Base-by-base conservation (phyloP, 2,113 vertebrate genomes). In the Brachypodius melanocephalos region DNA sequence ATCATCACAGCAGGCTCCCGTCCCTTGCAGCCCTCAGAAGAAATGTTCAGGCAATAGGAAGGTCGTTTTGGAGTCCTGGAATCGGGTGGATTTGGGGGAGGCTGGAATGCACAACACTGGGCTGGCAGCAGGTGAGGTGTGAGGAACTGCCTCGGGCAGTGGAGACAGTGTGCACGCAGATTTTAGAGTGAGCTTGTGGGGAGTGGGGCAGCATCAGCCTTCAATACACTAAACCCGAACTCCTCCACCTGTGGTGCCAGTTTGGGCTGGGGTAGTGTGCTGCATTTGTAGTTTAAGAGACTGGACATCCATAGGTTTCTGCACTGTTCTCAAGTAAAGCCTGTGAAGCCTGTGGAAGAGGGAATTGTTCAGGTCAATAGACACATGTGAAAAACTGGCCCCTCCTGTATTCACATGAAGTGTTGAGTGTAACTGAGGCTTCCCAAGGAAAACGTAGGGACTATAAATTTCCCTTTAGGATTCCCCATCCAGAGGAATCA, bases 91-190 rank as follows among this genome's bases (percentile, higher is more conserved):
- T 29, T 18, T 38, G 38, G 28, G n/a, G 7, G n/a, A 34, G 18
- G 7, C 2, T 0, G 29, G 51, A 77, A 45, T 32, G 29, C 9
- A 22, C 19, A 34, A 6, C 4, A 0, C 3, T 14, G 51, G 51
- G 51, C 57, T 87, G 84, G 73, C 73, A 86, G 68, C 6, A 6
- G 46, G 46, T 34, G 76, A 48, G 84, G 72, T 61, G 75, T 29
- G 61, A 93, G 29, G 76, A 96, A 26, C 51, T 81, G 72, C 87
- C 55, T 6, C 0, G 8, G 65, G 69, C 65, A 24, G 11, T 1
- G 21, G 71, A 74, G 55, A 74, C 17, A 21, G 12, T 0, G 0
- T 8, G 16, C 10, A 3, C 1, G 18, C 16, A n/a, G 48, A 18
- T 46, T 65, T 80, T 34, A 57, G 26, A 81, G 9, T 6, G 32